phyloP scores from a whole-genome alignment of 1,140 invertebrate genomes.

The Nixonia krombeini region DNA sequence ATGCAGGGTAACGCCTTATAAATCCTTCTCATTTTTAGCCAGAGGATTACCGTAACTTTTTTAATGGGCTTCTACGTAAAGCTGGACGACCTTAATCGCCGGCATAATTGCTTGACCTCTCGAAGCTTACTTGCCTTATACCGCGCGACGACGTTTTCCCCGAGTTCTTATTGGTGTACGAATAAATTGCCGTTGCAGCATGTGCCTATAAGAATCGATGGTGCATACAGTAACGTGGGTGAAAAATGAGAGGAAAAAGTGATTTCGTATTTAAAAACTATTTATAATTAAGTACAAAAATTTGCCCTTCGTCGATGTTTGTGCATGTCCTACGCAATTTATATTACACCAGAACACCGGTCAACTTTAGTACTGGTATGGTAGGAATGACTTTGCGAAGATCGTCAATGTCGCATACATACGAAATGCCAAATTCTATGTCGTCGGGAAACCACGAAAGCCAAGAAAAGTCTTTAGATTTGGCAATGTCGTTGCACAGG shows the following conservation, averaged over 20 bases:
- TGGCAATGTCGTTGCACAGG: conserved; percentile 5
- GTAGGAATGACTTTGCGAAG: background rate
- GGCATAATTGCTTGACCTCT: conserved; percentile 3
- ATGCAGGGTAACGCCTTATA: conserved; percentile 3
- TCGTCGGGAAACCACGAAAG: background rate
- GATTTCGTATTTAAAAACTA: too few species aligned
- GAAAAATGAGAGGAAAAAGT: too few species aligned
- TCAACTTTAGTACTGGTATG: background rate
- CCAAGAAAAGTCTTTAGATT: background rate
- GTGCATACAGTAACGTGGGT: background rate
- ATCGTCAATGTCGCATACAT: conserved; percentile 4
- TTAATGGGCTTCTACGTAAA: background rate
- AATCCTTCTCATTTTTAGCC: background rate
- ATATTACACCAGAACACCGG: background rate
- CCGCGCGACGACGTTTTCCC: background rate
- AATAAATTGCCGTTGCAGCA: background rate
- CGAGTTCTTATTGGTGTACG: background rate
- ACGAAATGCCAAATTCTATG: conserved; percentile 1
- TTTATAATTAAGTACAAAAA: too few species aligned
- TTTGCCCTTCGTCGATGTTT: too few species aligned
- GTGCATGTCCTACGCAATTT: too few species aligned
- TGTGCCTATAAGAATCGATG: background rate
- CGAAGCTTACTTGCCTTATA: background rate
- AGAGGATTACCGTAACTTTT: conserved; percentile 3
- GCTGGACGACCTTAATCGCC: conserved; percentile 2